A percentile compares a stretch with the other conserved stretches of the same genome.
phyloP scores from a whole-genome alignment of 2,888 invertebrate species.

The Byasa hedistus region DNA sequence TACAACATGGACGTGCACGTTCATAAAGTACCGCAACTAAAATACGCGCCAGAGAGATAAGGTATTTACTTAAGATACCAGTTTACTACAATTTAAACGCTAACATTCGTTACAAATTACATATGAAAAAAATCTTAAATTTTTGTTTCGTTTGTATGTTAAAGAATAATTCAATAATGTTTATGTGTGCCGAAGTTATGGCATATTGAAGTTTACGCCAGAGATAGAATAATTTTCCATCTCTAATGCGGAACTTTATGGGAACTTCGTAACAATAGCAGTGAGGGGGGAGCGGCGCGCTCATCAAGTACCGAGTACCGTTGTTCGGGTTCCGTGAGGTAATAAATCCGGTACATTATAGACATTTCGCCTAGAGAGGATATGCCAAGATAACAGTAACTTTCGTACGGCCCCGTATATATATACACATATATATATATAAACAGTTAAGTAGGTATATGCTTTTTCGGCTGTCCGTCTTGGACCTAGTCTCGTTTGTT shows the following conservation, averaged over 20 bases:
- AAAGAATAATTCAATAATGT: slow-evolving; percentile 35
- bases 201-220: slow-evolving; percentile 55
- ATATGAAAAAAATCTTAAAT: slow-evolving; percentile 63
- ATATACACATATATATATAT: slow-evolving; percentile 45
- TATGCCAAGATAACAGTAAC: slow-evolving; percentile 82
- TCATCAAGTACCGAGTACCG: slow-evolving; percentile 66
- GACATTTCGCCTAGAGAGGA: slow-evolving; percentile 78
- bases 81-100: slow-evolving; percentile 35
- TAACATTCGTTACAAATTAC: slow-evolving; percentile 33
- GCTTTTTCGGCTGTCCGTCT: slow-evolving; percentile 61
- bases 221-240: slow-evolving; percentile 69
- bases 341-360: slow-evolving; percentile 71
- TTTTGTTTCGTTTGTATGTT: slow-evolving; percentile 52
- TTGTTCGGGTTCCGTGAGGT: slow-evolving; percentile 59
- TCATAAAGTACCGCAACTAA: slow-evolving; percentile 77
- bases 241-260: slow-evolving; percentile 67
- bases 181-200: slow-evolving; percentile 42
- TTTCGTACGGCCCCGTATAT: slow-evolving; percentile 72
- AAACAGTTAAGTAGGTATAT: slow-evolving; percentile 50
- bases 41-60: slow-evolving; percentile 78
- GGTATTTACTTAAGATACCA: slow-evolving; percentile 66
- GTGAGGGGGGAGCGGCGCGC: slow-evolving; percentile 75
- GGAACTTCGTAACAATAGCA: slow-evolving; percentile 79
- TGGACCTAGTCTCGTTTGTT: slow-evolving; percentile 47
- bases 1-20: slow-evolving; percentile 67